A percentile compares a stretch with the other conserved stretches of the same genome.
Evolutionary conservation across 35 echinoderm and acorn worm genomes (phyloP).

Genomic region (Stichopus chloronotus): DNA sequence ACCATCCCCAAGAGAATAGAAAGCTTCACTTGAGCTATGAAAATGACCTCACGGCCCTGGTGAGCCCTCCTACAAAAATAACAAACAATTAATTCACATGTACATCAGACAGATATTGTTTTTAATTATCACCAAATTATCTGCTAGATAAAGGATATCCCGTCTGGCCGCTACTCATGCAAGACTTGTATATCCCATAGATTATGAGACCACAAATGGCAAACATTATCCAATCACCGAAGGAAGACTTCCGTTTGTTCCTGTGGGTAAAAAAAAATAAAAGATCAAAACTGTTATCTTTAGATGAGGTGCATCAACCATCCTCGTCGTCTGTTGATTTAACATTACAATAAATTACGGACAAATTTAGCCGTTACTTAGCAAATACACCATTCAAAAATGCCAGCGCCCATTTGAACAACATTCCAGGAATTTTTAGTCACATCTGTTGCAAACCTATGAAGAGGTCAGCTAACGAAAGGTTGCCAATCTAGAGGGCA

Average conservation of each 20-base stretch:
- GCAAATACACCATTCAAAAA: too few species aligned
- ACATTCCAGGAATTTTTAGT: too few species aligned
- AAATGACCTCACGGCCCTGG: not conserved
- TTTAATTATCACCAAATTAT: not conserved
- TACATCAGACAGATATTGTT: too few species aligned
- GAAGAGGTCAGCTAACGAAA: too few species aligned
- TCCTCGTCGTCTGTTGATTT: not conserved
- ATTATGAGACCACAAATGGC: constrained; percentile 89
- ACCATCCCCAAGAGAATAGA: too few species aligned
- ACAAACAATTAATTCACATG: too few species aligned
- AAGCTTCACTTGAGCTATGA: not conserved
- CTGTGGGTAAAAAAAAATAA: constrained; percentile 11
- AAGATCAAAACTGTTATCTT: not conserved
- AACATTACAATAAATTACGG: too few species aligned
- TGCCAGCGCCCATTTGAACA: too few species aligned
- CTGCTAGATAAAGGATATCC: constrained; percentile 44
- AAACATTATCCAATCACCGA: constrained; percentile 79
- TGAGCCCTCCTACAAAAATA: too few species aligned
- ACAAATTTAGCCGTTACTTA: too few species aligned
- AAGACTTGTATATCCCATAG: constrained; percentile 87
- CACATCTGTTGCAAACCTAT: too few species aligned
- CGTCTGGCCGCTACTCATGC: constrained; percentile 43
- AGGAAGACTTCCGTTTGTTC: constrained; percentile 56
- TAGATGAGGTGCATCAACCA: not conserved
- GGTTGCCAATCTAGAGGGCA: too few species aligned